Conservation (phyloP, 1,140 invertebrate genomes). For the Apis laboriosa region DNA sequence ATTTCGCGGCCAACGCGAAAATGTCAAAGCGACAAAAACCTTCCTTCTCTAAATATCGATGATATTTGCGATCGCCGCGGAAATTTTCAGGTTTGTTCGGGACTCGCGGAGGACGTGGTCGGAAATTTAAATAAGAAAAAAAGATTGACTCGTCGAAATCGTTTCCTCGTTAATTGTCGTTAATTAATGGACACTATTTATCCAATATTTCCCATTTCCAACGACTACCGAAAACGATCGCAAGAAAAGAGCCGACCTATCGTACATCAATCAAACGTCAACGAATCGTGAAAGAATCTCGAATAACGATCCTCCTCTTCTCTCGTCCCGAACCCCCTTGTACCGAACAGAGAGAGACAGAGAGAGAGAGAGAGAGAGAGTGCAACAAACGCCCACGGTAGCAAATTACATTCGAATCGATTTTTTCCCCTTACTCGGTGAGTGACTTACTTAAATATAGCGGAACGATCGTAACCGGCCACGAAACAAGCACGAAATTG, state of each 20-base stretch:
- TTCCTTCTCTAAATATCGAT: constrained; percentile 40
- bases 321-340: no score
- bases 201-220: no score
- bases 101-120: neutral
- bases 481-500: neutral
- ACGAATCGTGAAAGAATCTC: no score
- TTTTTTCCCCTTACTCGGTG: neutral
- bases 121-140: neutral
- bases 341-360: no score
- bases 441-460: neutral
- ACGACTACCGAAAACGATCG: no score
- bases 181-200: no score
- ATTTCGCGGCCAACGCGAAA: neutral
- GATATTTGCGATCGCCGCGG: constrained; percentile 14
- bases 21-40: neutral
- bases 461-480: neutral
- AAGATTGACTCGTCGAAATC: no score
- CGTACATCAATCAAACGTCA: no score
- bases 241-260: no score
- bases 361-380: no score
- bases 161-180: no score
- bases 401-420: constrained; percentile 11
- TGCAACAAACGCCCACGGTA: neutral
- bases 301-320: no score
- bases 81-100: neutral